phyloP scores from a whole-genome alignment of 2,888 invertebrate species.

The Hipparchia sbordonii region DNA sequence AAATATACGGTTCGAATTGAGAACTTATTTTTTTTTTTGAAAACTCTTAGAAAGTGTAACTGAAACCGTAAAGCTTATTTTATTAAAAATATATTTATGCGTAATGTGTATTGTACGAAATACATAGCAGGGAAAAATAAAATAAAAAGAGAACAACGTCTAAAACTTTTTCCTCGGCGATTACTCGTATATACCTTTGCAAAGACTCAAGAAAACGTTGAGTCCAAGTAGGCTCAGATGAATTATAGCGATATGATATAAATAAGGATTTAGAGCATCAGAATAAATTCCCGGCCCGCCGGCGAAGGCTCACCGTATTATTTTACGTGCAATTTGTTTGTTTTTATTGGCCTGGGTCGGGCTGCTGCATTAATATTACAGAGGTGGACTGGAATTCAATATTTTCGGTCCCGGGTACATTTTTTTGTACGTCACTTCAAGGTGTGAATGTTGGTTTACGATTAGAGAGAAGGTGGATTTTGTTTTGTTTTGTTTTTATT shows the following conservation, averaged over 20 bases:
- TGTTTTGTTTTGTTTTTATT: background rate
- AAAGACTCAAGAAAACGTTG: conserved; percentile 28
- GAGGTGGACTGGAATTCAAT: conserved; percentile 45
- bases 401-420: conserved; percentile 35
- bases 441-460: conserved; percentile 17
- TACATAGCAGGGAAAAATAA: background rate
- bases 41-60: too few relatives aligned
- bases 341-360: conserved; percentile 62
- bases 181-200: conserved; percentile 7
- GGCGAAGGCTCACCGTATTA: conserved; percentile 60
- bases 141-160: background rate
- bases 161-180: conserved; percentile 14
- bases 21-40: too few relatives aligned
- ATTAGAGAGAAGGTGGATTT: background rate
- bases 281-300: conserved; percentile 61
- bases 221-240: conserved; percentile 50
- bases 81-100: too few relatives aligned
- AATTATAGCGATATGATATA: conserved; percentile 76
- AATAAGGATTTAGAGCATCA: conserved; percentile 77
- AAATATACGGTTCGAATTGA: too few relatives aligned
- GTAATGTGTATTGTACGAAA: too few relatives aligned
- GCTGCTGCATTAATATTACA: conserved; percentile 53
- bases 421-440: conserved; percentile 10
- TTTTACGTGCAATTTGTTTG: conserved; percentile 75
- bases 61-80: too few relatives aligned